Conservation (phyloP, 2,888 invertebrate genomes). For the Microchrysa polita region DNA sequence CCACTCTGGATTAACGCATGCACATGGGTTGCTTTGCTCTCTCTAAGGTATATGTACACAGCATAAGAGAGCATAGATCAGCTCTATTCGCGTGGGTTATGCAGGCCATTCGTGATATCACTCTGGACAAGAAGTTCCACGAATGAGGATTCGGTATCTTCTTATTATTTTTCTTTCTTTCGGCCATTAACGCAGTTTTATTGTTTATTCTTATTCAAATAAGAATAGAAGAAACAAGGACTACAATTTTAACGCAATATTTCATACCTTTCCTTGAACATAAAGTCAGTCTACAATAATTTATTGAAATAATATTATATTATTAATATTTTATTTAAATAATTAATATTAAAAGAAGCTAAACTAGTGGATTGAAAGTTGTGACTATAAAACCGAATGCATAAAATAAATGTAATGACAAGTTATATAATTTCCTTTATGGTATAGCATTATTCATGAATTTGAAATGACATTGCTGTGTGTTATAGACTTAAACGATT, state of each 20-base stretch:
- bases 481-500: constrained; percentile 30
- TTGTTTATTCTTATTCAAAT: too few species aligned
- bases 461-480: constrained; percentile 30
- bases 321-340: constrained; percentile 32
- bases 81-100: too few species aligned
- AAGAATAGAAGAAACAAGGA: too few species aligned
- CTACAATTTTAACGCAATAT: constrained; percentile 18
- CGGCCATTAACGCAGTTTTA: too few species aligned
- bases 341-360: constrained; percentile 16
- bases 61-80: too few species aligned
- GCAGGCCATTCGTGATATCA: too few species aligned
- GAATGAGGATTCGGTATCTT: too few species aligned
- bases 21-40: too few species aligned
- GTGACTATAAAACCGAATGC: constrained; percentile 6
- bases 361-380: constrained; percentile 37
- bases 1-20: too few species aligned
- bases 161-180: too few species aligned
- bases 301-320: constrained; percentile 24
- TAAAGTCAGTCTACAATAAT: constrained; percentile 38
- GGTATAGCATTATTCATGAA: constrained; percentile 25
- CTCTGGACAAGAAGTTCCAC: too few species aligned
- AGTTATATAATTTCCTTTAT: constrained; percentile 25
- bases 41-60: too few species aligned
- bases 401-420: constrained; percentile 25
- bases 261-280: constrained; percentile 49